Evolutionary conservation across 2,797 vertebrate genomes (phyloP).

Genomic region (Typhlichthys subterraneus): DNA sequence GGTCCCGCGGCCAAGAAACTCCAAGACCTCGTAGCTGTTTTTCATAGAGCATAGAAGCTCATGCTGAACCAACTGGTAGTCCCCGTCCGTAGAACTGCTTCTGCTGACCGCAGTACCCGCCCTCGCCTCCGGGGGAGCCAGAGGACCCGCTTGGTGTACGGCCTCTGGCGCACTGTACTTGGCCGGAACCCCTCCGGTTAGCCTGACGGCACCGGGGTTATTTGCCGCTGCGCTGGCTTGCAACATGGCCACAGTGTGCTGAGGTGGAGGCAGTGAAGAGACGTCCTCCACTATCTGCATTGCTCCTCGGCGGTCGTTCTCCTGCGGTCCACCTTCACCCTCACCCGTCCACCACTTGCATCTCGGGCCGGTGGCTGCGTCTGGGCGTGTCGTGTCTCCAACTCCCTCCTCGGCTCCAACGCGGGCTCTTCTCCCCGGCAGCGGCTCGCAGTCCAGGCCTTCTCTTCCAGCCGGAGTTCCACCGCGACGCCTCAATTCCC

Average conservation of each 20-base stretch:
- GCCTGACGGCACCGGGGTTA: constrained; percentile 65
- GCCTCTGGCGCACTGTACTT: constrained; percentile 67
- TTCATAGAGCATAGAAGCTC: constrained; percentile 94
- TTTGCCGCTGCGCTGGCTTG: constrained; percentile 83
- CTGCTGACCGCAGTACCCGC: constrained; percentile 58
- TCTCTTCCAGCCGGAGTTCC: constrained; percentile 38
- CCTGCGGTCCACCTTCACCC: constrained; percentile 75
- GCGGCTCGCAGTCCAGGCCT: constrained; percentile 40
- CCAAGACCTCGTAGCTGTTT: constrained; percentile 93
- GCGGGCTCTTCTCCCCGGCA: constrained; percentile 35
- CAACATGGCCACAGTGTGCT: constrained; percentile 88
- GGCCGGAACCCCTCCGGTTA: constrained; percentile 65
- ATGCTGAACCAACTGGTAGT: constrained; percentile 95
- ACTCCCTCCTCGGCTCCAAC: constrained; percentile 41
- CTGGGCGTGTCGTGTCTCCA: constrained; percentile 68
- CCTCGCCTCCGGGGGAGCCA: constrained; percentile 33
- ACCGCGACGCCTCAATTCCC: constrained; percentile 43
- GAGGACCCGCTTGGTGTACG: constrained; percentile 10
- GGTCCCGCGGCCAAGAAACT: constrained; percentile 94
- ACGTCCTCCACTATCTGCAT: constrained; percentile 98
- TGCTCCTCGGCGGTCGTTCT: constrained; percentile 73
- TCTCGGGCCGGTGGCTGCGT: constrained; percentile 77
- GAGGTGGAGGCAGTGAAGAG: constrained; percentile 84
- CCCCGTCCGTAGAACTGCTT: constrained; percentile 82
- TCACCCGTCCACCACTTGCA: constrained; percentile 90